phyloP scores from a whole-genome alignment of 2,888 invertebrate species.

The Ariolimax columbianus region DNA sequence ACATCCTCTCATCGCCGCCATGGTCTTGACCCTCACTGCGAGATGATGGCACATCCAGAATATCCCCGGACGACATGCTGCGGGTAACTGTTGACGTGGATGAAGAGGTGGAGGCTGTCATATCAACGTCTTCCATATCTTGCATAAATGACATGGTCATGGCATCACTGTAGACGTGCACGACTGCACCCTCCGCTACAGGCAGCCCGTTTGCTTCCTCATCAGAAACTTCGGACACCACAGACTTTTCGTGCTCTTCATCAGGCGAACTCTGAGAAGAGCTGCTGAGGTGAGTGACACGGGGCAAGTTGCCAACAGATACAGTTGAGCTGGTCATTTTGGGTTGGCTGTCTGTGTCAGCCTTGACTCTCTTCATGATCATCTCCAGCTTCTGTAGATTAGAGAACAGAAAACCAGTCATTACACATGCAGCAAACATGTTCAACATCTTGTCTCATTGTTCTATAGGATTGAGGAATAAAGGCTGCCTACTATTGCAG shows the following conservation, averaged over 20 bases:
- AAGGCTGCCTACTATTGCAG: no score
- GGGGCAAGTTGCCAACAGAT: conserved; percentile 62
- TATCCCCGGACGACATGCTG: conserved; percentile 46
- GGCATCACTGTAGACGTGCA: conserved; percentile 29
- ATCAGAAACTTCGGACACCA: conserved; percentile 23
- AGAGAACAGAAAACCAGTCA: no score
- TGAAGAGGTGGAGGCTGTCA: conserved; percentile 42
- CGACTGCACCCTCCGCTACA: conserved; percentile 11
- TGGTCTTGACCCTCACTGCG: neutral
- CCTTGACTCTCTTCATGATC: conserved; percentile 77
- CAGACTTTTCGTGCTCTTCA: conserved; percentile 52
- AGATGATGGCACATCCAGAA: conserved; percentile 29
- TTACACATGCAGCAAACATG: no score
- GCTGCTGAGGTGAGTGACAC: conserved; percentile 59
- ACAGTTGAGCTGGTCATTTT: conserved; percentile 58
- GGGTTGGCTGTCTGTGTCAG: conserved; percentile 51
- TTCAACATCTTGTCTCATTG: no score
- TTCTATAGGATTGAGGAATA: no score
- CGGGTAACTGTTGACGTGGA: conserved; percentile 20
- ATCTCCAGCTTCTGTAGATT: conserved; percentile 53
- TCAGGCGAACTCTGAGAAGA: conserved; percentile 60
- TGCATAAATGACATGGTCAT: conserved; percentile 37
- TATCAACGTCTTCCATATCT: conserved; percentile 23
- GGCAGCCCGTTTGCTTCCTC: conserved; percentile 26
- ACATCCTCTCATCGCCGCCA: conserved; percentile 1